Conservation (phyloP, 2,888 invertebrate species). For the Trissolcus japonicus region DNA sequence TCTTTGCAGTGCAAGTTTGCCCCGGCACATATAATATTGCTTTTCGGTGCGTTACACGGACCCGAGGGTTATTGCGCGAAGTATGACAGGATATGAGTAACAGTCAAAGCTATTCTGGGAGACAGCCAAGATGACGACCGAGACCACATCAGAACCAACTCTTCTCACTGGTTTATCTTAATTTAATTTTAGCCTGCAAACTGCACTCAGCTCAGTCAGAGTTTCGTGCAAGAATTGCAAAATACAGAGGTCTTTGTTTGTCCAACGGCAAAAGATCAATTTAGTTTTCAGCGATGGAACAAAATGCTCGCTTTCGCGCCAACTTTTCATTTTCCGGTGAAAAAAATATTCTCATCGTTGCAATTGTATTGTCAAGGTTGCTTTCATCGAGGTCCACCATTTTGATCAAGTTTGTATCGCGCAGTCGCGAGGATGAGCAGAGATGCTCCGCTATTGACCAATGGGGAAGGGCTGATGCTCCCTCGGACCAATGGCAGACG, state of each 20-base stretch:
- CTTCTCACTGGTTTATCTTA: conserved; percentile 40
- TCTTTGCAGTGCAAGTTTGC: conserved; percentile 68
- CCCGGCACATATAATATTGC: conserved; percentile 62
- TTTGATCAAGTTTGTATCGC: conserved; percentile 65
- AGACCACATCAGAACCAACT: conserved; percentile 44
- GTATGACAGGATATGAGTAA: conserved; percentile 57
- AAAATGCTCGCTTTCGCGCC: not conserved
- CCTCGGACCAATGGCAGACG: conserved; percentile 69
- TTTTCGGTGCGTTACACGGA: too few relatives aligned
- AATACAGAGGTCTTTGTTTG: conserved; percentile 33
- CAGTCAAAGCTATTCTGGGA: conserved; percentile 71
- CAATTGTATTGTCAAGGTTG: not conserved
- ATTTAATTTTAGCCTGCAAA: conserved; percentile 47
- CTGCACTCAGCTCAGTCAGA: conserved; percentile 9
- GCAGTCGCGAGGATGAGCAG: conserved; percentile 74
- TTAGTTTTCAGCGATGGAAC: too few relatives aligned
- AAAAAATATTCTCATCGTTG: not conserved
- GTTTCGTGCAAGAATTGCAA: conserved; percentile 32
- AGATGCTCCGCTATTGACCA: conserved; percentile 70
- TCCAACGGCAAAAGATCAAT: not conserved
- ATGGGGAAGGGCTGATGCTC: conserved; percentile 70
- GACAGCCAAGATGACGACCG: conserved; percentile 61
- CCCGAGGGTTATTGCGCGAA: conserved; percentile 67
- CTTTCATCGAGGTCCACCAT: conserved; percentile 62
- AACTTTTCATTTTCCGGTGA: not conserved